Conservation (phyloP, 2,797 vertebrate genomes). For the Oryzias sinensis region DNA sequence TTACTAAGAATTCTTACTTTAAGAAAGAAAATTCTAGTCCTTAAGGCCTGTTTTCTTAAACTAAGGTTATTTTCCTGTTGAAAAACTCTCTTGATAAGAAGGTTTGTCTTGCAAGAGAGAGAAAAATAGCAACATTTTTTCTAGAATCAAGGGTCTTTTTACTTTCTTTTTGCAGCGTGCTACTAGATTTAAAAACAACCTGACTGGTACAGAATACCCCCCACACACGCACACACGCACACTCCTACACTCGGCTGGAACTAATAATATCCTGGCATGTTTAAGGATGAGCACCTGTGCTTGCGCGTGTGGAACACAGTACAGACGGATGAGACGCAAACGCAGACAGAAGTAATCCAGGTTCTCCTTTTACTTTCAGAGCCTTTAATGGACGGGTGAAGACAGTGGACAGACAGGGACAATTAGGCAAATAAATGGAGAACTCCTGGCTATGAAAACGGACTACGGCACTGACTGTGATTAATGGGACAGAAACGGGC, state of each 20-base stretch:
- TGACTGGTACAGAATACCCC: conserved; percentile 51
- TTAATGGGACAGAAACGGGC: conserved; percentile 52
- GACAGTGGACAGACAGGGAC: conserved; percentile 32
- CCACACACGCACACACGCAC: neutral
- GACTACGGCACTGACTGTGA: conserved; percentile 44
- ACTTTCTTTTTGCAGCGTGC: conserved; percentile 35
- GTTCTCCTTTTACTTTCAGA: conserved; percentile 5
- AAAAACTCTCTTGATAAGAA: too few species aligned
- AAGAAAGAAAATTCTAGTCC: too few species aligned
- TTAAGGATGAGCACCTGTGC: conserved; percentile 71
- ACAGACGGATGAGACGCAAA: conserved; percentile 27
- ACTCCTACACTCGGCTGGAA: conserved; percentile 42
- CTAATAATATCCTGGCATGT: conserved; percentile 72
- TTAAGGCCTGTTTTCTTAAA: too few species aligned
- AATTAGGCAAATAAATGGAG: conserved; percentile 63
- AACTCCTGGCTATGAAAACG: conserved; percentile 61
- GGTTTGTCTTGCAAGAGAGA: too few species aligned
- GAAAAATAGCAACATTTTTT: too few species aligned
- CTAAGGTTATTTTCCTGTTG: too few species aligned
- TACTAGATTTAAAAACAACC: conserved; percentile 64
- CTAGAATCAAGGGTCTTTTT: too few species aligned
- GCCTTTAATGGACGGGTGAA: conserved; percentile 19
- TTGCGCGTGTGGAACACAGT: conserved; percentile 25
- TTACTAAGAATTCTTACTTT: too few species aligned
- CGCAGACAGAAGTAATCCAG: conserved; percentile 22